Base-by-base conservation (phyloP, 2,797 vertebrate genomes). In the Malacoraja senta region DNA sequence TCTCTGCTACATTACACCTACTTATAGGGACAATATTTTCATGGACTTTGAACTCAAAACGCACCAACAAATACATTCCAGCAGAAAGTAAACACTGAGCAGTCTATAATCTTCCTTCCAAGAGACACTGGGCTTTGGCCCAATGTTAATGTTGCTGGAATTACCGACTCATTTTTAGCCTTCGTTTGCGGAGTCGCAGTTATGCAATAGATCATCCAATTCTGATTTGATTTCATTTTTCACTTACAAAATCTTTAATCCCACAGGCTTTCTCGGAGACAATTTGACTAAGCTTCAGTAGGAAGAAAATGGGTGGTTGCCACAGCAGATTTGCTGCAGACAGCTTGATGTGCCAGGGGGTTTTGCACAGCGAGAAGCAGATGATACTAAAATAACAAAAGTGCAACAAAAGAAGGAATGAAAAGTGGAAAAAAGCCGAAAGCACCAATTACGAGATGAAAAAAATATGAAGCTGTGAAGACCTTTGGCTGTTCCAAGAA, bases 241-340 rank as follows among this genome's bases (percentile, higher is more conserved):
- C n/a, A 88, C 84, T 88, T 68, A 88, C n/a, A 8, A 88, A 88
- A 88, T 8, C 63, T 35, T 68, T 88, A 88, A 88, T 65, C 84
- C 17, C 83, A 86, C 8, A 13, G 58, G 83, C 58, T 86, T 86
- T 63, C 84, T 88, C 17, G 7, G 84, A 88, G 84, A 88, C 84
- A 35, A 68, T 68, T 35, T 65, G 61, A 88, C 84, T 35, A 68
- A 88, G 63, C 84, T 88, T 35, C 61, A 21, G n/a, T 32, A 68
- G 63, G 8, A 68, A 88, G 84, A 88, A 88, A 88, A 68, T 88
- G 84, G 84, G 84, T 88, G 84, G 84, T 68, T 88, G 84, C 84
- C 84, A 88, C 84, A 38, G 84, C 84, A 88, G 63, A 88, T 68
- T 88, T 88, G 61, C 84, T 68, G 61, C 84, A 68, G n/a, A 88